Conservation (phyloP, 2,797 vertebrate genomes). For the Cyclura pinguis region DNA sequence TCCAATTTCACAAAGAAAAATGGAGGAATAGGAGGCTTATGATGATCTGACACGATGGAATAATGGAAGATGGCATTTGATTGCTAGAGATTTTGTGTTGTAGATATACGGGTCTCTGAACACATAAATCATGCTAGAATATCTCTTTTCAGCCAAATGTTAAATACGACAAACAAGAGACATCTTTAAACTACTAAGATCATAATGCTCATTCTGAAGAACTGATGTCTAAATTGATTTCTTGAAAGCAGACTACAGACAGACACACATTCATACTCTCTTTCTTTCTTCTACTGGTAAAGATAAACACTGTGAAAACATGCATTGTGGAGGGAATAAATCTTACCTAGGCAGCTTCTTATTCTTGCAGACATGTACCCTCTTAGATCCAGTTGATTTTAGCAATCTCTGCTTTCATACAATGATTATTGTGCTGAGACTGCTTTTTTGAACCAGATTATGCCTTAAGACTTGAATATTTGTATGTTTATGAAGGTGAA, state of each 20-base stretch:
- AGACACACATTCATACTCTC: neutral
- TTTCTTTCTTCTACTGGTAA: neutral
- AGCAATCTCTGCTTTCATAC: neutral
- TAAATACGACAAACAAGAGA: neutral
- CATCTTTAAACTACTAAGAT: conserved; percentile 12
- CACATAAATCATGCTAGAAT: conserved; percentile 1
- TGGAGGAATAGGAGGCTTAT: neutral
- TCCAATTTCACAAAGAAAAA: neutral
- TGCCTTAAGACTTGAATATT: neutral
- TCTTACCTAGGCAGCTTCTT: neutral
- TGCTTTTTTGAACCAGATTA: neutral
- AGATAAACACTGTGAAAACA: neutral
- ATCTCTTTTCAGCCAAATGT: neutral
- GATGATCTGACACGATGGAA: conserved; percentile 10
- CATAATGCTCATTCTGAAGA: neutral
- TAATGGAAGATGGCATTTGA: neutral
- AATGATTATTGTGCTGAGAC: neutral
- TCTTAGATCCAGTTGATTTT: neutral
- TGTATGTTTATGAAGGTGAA: neutral
- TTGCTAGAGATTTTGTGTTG: neutral
- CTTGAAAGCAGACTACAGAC: conserved; percentile 6
- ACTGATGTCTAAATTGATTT: conserved; percentile 25
- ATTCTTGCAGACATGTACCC: neutral
- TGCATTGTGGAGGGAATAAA: neutral
- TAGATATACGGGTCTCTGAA: neutral